Percentiles rank a stretch among this genome's conserved stretches.
These are phyloP conservation scores for Microctonus brassicae DNA, from an alignment of 2,888 invertebrate species.

Conservation along the genomic window DNA sequence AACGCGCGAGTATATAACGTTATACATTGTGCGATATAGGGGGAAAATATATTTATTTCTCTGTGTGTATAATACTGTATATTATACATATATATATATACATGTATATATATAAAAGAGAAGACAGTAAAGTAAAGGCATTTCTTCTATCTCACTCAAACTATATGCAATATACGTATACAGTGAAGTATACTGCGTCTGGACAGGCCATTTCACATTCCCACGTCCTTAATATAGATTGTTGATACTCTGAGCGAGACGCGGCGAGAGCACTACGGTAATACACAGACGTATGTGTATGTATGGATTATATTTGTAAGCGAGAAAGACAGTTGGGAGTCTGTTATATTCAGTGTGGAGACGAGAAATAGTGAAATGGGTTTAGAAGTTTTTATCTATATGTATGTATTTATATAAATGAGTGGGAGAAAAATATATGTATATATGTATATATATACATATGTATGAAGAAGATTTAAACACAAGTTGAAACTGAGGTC, in stretches of 20 bases:
- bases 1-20: conserved; percentile 3
- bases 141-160: conserved; percentile 10
- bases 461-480: background rate
- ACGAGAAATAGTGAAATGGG: conserved; percentile 44
- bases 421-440: conserved; percentile 13
- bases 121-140: conserved; percentile 17
- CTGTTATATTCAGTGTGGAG: conserved; percentile 25
- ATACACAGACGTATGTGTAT: background rate
- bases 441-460: background rate
- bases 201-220: conserved; percentile 62
- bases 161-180: conserved; percentile 23
- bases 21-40: background rate
- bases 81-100: background rate
- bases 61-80: background rate
- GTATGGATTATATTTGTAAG: too few species aligned
- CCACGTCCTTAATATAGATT: conserved; percentile 66
- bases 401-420: background rate
- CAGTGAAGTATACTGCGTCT: conserved; percentile 19
- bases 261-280: conserved; percentile 43
- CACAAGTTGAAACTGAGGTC: conserved; percentile 23
- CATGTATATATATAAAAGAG: background rate
- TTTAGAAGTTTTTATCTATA: conserved; percentile 17
- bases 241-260: conserved; percentile 53
- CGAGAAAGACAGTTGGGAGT: background rate
- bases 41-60: background rate